These are phyloP conservation scores for Lucilia cuprina DNA, from an alignment of 1,140 invertebrate genomes.

Conservation along the genomic window DNA sequence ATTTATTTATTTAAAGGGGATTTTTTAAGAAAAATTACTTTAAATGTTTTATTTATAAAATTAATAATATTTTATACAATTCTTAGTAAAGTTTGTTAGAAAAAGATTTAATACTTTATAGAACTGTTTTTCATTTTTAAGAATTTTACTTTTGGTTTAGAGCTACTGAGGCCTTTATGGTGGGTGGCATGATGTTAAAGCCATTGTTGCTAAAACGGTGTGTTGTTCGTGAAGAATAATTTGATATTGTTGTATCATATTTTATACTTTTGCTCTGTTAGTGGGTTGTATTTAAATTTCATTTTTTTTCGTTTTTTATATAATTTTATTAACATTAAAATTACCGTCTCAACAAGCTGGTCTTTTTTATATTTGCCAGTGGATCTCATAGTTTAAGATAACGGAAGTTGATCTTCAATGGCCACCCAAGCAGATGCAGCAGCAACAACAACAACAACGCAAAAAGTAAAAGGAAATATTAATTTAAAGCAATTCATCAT, in stretches of 20 bases:
- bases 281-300: neutral
- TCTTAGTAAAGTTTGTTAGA: too few species aligned
- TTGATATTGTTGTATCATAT: neutral
- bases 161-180: too few species aligned
- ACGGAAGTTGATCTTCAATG: neutral
- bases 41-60: too few species aligned
- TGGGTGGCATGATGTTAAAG: neutral
- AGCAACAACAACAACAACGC: too few species aligned
- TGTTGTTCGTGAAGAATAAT: neutral
- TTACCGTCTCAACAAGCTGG: neutral
- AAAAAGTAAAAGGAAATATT: neutral
- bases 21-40: too few species aligned
- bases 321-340: neutral
- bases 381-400: neutral
- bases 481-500: slow-evolving; percentile 4
- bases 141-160: too few species aligned
- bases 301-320: neutral
- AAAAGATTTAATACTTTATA: too few species aligned
- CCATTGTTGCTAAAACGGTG: neutral
- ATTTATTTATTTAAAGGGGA: too few species aligned
- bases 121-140: too few species aligned
- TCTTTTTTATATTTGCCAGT: too few species aligned
- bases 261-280: neutral
- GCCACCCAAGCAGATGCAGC: neutral
- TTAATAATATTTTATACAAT: too few species aligned